Base-by-base conservation (phyloP, 1,140 invertebrate genomes). In the Mercenaria mercenaria region DNA sequence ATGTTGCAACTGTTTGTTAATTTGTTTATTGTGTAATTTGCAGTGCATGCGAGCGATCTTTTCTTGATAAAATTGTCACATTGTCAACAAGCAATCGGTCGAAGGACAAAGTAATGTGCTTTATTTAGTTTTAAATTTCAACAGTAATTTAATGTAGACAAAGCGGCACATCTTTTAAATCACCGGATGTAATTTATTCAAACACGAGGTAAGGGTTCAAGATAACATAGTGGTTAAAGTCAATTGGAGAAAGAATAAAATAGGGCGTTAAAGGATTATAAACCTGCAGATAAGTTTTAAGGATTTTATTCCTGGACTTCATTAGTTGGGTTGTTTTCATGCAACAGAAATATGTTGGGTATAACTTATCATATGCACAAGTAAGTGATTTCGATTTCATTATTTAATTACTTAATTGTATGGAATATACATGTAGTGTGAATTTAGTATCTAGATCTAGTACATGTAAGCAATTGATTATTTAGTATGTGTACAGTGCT, bases 151-250 rank as follows among this genome's bases (percentile, higher is more conserved):
- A 47, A 47, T 8, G 23, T n/a, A 72, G 67, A 72, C 67, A 72
- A 37, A 23, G 67, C n/a, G 67, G 67, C 67, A 72, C 67, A 67
- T 67, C 61, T 67, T 34, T 34, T 67, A 67, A 67, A 67, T 67
- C 32, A 23, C 15, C 67, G 67, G 34, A 72, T 72, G 67, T 72
- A 72, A 72, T 72, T 72, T 39, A 72, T 39, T 39, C 34, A 39
- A 29, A n/a, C 6, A 29, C 59, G 20, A 72, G 34, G 67, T 39
- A 39, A 23, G 67, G 37, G 67, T 18, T 8, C 23, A 72, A 72
- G 34, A 72, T 72, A 72, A 72, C 67, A 72, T 39, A 20, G n/a
- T 72, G 32, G n/a, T 72, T 41, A 37, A 72, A 64, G 29, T 13
- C 29, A 29, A 39, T 29, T 72, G 29, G 23, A 72, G 67, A 39